phyloP scores from a whole-genome alignment of 2,113 vertebrate genomes.

The western clawed frog (Xenopus tropicalis) region UCB_Xtro_10.0 CM004449.2:104205001-104205500 shows the following conservation, averaged over 20 bases:
- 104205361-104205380: neutral
- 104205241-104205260: slow-evolving; percentile 35
- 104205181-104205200: slow-evolving; percentile 10
- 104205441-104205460: neutral
- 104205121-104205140: neutral
- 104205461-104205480: neutral
- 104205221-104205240: slow-evolving; percentile 26
- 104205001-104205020: too few relatives aligned
- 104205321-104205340: slow-evolving; percentile 19
- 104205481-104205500: neutral
- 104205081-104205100: too few relatives aligned
- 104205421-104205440: neutral
- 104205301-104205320: slow-evolving; percentile 13
- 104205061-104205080: too few relatives aligned
- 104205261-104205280: slow-evolving; percentile 19
- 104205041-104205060: too few relatives aligned
- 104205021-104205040: too few relatives aligned
- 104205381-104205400: neutral
- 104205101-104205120: too few relatives aligned
- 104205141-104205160: slow-evolving; percentile 7
- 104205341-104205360: neutral
- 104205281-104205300: slow-evolving; percentile 19
- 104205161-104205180: neutral
- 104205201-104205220: slow-evolving; percentile 6
- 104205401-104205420: neutral